Conservation (phyloP, 2,113 vertebrate genomes). For the Polyodon spathula region DNA sequence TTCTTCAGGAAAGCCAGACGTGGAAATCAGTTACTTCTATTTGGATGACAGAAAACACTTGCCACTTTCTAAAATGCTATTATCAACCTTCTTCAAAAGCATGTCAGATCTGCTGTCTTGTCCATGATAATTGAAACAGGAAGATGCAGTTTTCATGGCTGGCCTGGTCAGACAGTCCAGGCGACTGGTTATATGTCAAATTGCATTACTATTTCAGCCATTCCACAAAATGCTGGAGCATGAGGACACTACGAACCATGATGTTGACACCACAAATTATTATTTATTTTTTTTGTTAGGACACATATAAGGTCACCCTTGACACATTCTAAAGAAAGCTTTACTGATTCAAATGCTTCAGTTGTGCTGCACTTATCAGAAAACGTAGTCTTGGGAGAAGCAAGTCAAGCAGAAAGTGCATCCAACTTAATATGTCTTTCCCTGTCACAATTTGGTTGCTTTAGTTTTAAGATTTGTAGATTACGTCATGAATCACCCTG, state of each 20-base stretch:
- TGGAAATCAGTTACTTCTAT: not conserved
- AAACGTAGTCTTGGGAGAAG: not conserved
- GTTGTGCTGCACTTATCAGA: no score
- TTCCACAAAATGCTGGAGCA: not conserved
- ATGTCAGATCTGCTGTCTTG: no score
- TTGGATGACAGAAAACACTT: no score
- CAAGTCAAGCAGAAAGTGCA: conserved; percentile 5
- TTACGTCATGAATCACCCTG: conserved; percentile 3
- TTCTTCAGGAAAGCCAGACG: no score
- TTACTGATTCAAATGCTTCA: not conserved
- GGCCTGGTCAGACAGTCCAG: not conserved
- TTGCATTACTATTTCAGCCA: not conserved
- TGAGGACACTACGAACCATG: not conserved
- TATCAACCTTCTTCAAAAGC: no score
- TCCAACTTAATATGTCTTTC: not conserved
- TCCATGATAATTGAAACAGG: no score
- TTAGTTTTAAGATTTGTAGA: conserved; percentile 4
- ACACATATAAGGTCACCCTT: no score
- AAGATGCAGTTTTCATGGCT: not conserved
- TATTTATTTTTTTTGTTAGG: not conserved
- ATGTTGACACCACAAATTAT: not conserved
- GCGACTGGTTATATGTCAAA: not conserved
- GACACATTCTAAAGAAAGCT: not conserved
- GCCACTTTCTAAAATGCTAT: no score
- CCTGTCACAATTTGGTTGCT: conserved; percentile 6